Base-by-base conservation (phyloP, 2,113 vertebrate genomes). In the Neofelis nebulosa region DNA sequence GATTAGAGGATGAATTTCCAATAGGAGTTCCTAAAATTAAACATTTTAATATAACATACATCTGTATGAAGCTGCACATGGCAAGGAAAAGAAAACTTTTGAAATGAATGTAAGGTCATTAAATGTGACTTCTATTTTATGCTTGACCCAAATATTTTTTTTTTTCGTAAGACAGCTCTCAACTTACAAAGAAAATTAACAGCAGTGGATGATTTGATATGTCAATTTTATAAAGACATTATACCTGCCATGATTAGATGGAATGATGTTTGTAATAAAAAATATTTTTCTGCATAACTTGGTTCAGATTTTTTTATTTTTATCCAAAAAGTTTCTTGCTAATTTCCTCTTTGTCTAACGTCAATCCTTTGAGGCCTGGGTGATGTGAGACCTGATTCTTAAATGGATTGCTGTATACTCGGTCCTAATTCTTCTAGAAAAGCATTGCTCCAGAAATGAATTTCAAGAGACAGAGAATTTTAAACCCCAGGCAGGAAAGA, bases 51-150 rank as follows among this genome's bases (percentile, higher is more conserved):
- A 55, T 80, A 82, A 92, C 79, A 52, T 19, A 52, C 8, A 61
- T 63, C 21, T 83, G 5, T 27, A 78, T 66, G 82, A 61, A 74
- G 21, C 86, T 85, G 8, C 36, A 82, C 18, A 36, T n/a, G 14
- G 48, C 50, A 91, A 91, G 33, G 6, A 79, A 89, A 87, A 55
- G 38, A 66, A 95, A 38, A 88, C 31, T 50, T 66, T 71, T 65
- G 21, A 95, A 83, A 69, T 89, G 68, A 11, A n/a, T n/a, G 4
- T 66, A 15, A 81, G 15, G 33, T 89, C 73, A 65, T 66, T 85
- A 91, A 78, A 41, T 78, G 3, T 78, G 50, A 76, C 45, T 97
- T 95, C 83, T 79, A 94, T 68, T 31, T 78, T 71, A 74, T 55
- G 21, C 3, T 80, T 91, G 50, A 94, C 38, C 76, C 83, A 79